phyloP scores from a whole-genome alignment of 2,113 vertebrate species.

The Mohoua ochrocephala region DNA sequence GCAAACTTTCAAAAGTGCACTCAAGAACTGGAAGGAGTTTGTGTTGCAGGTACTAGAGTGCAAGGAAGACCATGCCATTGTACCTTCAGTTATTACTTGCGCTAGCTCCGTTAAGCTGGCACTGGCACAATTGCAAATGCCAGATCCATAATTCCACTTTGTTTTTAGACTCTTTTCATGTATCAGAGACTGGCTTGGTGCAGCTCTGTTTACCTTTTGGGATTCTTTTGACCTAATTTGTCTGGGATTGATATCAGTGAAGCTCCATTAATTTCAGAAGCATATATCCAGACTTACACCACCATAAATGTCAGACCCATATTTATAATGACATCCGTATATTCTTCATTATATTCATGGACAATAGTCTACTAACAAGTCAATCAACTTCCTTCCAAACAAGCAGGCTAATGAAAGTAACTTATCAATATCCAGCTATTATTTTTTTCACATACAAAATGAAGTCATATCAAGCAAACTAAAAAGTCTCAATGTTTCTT shows the following conservation, averaged over 20 bases:
- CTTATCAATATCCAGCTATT: not conserved
- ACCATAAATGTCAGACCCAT: not conserved
- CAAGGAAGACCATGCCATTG: not conserved
- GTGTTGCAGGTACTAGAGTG: not conserved
- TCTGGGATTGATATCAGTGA: not conserved
- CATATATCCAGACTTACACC: not conserved
- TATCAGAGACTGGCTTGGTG: not conserved
- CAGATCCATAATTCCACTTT: not conserved
- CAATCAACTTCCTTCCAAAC: not conserved
- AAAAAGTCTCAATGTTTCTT: not conserved
- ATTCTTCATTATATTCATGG: not conserved
- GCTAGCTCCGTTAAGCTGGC: not conserved
- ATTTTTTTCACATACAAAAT: not conserved
- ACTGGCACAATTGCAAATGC: not conserved
- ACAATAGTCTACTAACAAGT: conserved; percentile 15
- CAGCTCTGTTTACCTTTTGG: not conserved
- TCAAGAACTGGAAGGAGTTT: not conserved
- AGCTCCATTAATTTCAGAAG: not conserved
- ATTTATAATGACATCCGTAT: not conserved
- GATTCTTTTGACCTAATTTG: not conserved
- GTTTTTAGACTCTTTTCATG: not conserved
- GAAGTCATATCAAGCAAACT: not conserved
- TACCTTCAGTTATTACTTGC: not conserved
- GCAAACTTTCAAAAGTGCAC: not conserved
- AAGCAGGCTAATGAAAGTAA: not conserved